Evolutionary conservation across 64 coral and sea anemone genomes (phyloP).

Genomic region (Montipora sp.): DNA sequence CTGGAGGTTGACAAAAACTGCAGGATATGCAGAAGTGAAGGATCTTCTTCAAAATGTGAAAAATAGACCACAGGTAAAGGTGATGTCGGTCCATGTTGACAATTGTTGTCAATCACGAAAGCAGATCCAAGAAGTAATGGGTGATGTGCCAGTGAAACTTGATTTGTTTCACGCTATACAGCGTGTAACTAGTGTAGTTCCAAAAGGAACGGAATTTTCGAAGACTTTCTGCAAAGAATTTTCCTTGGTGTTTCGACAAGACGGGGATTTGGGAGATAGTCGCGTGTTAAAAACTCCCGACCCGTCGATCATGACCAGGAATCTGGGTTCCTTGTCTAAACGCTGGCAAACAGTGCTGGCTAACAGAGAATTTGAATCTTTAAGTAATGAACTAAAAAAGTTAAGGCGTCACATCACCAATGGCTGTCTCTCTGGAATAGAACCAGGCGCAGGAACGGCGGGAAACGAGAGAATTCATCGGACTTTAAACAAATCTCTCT

Average conservation of each 20-base stretch:
- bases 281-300: conserved; percentile 35
- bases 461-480: background rate
- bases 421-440: background rate
- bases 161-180: conserved; percentile 26
- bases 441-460: background rate
- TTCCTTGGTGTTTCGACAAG: conserved; percentile 23
- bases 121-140: conserved; percentile 9
- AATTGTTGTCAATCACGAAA: conserved; percentile 31
- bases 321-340: conserved; percentile 37
- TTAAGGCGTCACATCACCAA: background rate
- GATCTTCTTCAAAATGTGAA: background rate
- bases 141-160: background rate
- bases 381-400: too few relatives aligned
- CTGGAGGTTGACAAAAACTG: background rate
- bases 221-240: conserved; percentile 47
- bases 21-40: background rate
- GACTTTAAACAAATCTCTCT: too few relatives aligned
- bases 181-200: conserved; percentile 35
- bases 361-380: background rate
- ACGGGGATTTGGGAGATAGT: conserved; percentile 26
- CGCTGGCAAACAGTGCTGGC: conserved; percentile 12
- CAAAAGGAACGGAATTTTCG: background rate
- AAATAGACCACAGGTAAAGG: background rate
- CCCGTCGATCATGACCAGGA: conserved; percentile 27
- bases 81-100: conserved; percentile 1